phyloP scores from a whole-genome alignment of 2,797 vertebrate genomes.

The Microctenopoma stevenorrisi region DNA sequence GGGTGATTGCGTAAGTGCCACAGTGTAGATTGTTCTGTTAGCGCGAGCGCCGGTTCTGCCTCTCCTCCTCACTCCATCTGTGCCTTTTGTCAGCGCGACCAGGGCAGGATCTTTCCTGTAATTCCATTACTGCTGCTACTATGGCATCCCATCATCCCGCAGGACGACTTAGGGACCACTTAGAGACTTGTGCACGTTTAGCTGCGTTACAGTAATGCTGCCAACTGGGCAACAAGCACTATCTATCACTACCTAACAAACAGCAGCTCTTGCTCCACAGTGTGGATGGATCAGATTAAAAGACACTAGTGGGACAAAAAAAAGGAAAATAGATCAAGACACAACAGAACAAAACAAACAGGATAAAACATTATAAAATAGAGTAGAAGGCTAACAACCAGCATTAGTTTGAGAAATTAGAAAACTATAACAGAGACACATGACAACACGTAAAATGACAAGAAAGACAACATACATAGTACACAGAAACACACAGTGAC shows the following conservation, averaged over 20 bases:
- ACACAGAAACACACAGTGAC: neutral
- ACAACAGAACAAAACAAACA: neutral
- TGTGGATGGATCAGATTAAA: constrained; percentile 54
- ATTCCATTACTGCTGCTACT: constrained; percentile 78
- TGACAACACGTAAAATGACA: neutral
- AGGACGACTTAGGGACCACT: constrained; percentile 81
- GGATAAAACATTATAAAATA: neutral
- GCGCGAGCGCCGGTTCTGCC: constrained; percentile 30
- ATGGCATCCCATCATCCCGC: constrained; percentile 79
- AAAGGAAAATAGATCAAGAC: constrained; percentile 39
- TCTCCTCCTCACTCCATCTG: constrained; percentile 61
- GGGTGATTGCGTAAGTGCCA: constrained; percentile 74
- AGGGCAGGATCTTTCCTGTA: constrained; percentile 74
- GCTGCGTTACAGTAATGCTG: constrained; percentile 75
- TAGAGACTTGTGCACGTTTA: constrained; percentile 76
- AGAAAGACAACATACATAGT: constrained; percentile 5
- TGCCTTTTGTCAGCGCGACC: constrained; percentile 66
- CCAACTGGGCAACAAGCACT: constrained; percentile 75
- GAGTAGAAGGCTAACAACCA: constrained; percentile 1
- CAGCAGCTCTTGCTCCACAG: constrained; percentile 56
- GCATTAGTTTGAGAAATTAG: neutral
- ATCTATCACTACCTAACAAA: constrained; percentile 78
- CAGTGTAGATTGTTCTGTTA: constrained; percentile 65
- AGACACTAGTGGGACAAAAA: constrained; percentile 59
- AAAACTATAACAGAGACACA: neutral